These are phyloP conservation scores for Halocynthia aurantium DNA, from an alignment of 23 tunicate species.

Conservation along the genomic window DNA sequence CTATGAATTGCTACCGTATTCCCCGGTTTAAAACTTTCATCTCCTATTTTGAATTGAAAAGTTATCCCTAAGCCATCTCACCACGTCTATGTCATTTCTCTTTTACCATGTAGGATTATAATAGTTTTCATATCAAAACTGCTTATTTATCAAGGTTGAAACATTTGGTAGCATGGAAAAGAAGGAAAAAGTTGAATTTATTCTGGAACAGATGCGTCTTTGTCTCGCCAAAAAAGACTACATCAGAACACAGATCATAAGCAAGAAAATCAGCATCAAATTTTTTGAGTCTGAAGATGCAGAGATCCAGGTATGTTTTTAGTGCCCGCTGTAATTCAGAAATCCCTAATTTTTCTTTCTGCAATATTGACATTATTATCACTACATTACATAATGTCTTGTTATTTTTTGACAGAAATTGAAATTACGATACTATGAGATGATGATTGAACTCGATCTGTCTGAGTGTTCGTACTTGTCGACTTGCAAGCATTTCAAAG, in stretches of 20 bases:
- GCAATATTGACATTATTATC: too few relatives aligned
- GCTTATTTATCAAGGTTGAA: conserved; percentile 39
- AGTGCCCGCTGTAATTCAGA: neutral
- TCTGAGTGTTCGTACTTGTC: conserved; percentile 55
- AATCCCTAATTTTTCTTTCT: neutral
- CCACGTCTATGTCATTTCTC: too few relatives aligned
- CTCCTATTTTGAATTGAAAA: too few relatives aligned
- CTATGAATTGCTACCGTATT: too few relatives aligned
- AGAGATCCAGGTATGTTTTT: conserved; percentile 34
- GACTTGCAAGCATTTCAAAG: conserved; percentile 85
- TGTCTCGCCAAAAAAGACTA: conserved; percentile 93
- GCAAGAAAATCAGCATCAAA: conserved; percentile 86
- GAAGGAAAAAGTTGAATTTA: conserved; percentile 91
- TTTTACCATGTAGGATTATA: too few relatives aligned
- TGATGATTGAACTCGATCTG: conserved; percentile 91
- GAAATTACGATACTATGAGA: conserved; percentile 74
- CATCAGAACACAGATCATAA: conserved; percentile 83
- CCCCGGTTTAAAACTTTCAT: too few relatives aligned
- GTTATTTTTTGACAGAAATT: conserved; percentile 37
- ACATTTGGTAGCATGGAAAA: conserved; percentile 97
- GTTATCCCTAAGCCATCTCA: too few relatives aligned
- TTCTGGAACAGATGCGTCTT: conserved; percentile 93
- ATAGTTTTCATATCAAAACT: too few relatives aligned
- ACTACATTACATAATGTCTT: too few relatives aligned
- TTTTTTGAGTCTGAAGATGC: conserved; percentile 72